These are phyloP conservation scores for Gambusia holbrooki DNA, from an alignment of 2,113 vertebrate genomes.

Conservation along the genomic window DNA sequence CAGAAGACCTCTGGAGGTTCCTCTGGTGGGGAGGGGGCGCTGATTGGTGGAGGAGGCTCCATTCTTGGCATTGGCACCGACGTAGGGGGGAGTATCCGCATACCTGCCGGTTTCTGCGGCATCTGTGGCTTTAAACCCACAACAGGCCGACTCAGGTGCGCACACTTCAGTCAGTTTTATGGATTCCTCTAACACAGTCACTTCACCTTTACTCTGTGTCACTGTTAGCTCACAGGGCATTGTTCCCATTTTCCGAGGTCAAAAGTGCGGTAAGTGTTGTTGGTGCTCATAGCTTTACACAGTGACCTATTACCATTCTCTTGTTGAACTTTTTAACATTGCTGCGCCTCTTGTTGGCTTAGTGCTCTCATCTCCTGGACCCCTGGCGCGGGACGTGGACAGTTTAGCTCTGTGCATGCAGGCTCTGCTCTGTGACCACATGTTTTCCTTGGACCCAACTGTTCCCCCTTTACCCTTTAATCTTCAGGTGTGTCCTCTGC, in stretches of 20 bases:
- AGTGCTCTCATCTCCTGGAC: constrained; percentile 80
- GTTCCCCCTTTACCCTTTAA: constrained; percentile 89
- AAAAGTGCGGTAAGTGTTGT: constrained; percentile 69
- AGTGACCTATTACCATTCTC: background rate
- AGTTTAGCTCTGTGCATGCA: constrained; percentile 89
- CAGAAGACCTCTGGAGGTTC: constrained; percentile 81
- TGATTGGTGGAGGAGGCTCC: constrained; percentile 77
- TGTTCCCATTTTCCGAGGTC: constrained; percentile 33
- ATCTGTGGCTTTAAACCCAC: constrained; percentile 79
- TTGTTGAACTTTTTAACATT: background rate
- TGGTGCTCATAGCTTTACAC: background rate
- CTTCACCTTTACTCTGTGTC: constrained; percentile 19
- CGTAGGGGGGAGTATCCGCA: constrained; percentile 76
- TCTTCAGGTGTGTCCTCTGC: constrained; percentile 55
- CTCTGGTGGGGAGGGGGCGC: constrained; percentile 78
- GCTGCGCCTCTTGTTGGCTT: constrained; percentile 9
- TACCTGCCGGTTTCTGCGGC: constrained; percentile 81
- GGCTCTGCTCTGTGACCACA: constrained; percentile 87
- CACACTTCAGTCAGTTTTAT: background rate
- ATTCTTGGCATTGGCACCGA: constrained; percentile 79
- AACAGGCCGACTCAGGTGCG: constrained; percentile 70
- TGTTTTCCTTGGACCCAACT: constrained; percentile 89
- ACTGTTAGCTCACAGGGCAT: constrained; percentile 58
- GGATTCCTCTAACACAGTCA: background rate
- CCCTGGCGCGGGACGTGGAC: constrained; percentile 88